Evolutionary conservation across 2,888 invertebrate species (phyloP).

Genomic region (Drosophila lacicola): DNA sequence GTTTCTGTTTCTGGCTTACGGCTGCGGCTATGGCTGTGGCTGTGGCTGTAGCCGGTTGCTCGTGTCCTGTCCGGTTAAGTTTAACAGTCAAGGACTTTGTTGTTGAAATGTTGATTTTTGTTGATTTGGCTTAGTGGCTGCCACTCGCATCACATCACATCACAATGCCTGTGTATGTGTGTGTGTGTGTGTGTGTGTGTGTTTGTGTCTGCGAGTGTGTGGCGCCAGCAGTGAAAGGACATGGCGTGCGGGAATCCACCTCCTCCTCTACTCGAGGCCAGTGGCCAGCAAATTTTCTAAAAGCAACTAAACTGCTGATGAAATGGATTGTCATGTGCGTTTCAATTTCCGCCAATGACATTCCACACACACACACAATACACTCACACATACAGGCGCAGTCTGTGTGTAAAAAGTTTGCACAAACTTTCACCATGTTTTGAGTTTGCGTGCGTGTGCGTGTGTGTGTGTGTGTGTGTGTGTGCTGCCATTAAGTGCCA

Average conservation of each 20-base stretch:
- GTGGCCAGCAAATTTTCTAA: conserved; percentile 68
- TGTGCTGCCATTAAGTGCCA: conserved; percentile 62
- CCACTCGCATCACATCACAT: conserved; percentile 68
- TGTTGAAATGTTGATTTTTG: conserved; percentile 81
- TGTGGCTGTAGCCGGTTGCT: conserved; percentile 12
- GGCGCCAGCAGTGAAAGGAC: conserved; percentile 46
- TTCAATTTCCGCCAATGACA: conserved; percentile 83
- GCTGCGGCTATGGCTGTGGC: neutral
- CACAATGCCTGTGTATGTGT: conserved; percentile 34
- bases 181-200: conserved; percentile 1
- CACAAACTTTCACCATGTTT: conserved; percentile 68
- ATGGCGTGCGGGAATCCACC: conserved; percentile 16
- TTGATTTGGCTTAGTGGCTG: conserved; percentile 81
- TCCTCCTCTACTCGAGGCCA: conserved; percentile 18
- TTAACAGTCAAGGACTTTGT: conserved; percentile 80
- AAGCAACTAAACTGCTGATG: conserved; percentile 83
- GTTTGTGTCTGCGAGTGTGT: conserved; percentile 19
- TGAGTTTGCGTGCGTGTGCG: conserved; percentile 25
- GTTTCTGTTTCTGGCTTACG: conserved; percentile 1
- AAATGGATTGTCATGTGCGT: conserved; percentile 84
- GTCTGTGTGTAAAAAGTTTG: conserved; percentile 65
- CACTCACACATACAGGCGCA: conserved; percentile 14
- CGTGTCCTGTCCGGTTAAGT: conserved; percentile 72
- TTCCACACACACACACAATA: conserved; percentile 41
- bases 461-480: conserved; percentile 9